Conservation (phyloP, 2,888 invertebrate genomes). For the Ornithoptera priamus region DNA sequence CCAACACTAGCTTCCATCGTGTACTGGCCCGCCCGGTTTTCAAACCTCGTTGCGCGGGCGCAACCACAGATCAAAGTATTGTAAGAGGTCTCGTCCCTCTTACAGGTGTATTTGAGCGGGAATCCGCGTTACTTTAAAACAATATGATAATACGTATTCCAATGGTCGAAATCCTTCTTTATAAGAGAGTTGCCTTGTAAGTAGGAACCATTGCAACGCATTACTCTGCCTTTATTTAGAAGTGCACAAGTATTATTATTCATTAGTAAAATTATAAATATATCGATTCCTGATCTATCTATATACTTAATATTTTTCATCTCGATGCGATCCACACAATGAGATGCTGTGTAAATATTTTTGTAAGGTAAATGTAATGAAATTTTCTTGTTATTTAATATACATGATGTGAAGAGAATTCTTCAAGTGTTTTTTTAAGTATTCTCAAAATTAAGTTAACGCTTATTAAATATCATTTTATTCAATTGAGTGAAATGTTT, state of each 20-base stretch:
- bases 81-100: slow-evolving; percentile 38
- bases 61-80: slow-evolving; percentile 51
- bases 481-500: background rate
- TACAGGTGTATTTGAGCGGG: slow-evolving; percentile 45
- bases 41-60: slow-evolving; percentile 62
- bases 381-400: background rate
- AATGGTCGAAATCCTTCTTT: too few relatives aligned
- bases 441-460: background rate
- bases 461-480: background rate
- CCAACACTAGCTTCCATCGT: slow-evolving; percentile 69
- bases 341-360: too few relatives aligned
- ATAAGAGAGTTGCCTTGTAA: too few relatives aligned
- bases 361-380: too few relatives aligned
- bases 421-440: background rate
- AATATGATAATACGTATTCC: too few relatives aligned
- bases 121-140: slow-evolving; percentile 34
- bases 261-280: too few relatives aligned
- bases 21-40: slow-evolving; percentile 65
- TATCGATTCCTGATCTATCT: too few relatives aligned
- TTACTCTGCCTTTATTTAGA: too few relatives aligned
- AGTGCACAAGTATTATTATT: too few relatives aligned
- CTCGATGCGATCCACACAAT: too few relatives aligned
- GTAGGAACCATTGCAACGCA: too few relatives aligned
- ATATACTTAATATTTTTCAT: too few relatives aligned
- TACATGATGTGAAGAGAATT: background rate